Percentiles rank a stretch among this genome's conserved stretches.
Conservation (phyloP, 2,113 vertebrate species). For the Blennius ocellaris region DNA sequence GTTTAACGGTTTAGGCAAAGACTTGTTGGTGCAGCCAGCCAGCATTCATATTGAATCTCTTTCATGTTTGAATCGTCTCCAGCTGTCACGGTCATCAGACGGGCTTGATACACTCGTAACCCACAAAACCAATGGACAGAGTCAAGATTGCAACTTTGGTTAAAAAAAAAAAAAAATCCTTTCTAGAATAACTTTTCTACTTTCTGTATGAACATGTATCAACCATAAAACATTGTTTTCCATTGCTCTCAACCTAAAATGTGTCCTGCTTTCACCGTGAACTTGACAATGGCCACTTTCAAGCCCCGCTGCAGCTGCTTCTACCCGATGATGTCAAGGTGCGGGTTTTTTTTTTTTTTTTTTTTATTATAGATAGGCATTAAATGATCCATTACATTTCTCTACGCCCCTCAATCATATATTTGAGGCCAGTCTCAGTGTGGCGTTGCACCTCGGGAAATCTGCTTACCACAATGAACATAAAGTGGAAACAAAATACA, state of each 20-base stretch:
- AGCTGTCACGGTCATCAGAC: background rate
- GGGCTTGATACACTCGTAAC: background rate
- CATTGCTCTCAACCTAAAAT: background rate
- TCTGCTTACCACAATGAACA: background rate
- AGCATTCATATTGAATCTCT: background rate
- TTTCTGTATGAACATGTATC: slow-evolving; percentile 13
- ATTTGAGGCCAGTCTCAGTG: background rate
- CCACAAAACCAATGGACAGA: too few relatives aligned
- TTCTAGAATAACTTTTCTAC: slow-evolving; percentile 13
- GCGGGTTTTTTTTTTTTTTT: slow-evolving; percentile 2
- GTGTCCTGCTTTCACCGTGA: background rate
- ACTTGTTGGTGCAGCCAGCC: background rate
- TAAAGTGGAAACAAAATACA: background rate
- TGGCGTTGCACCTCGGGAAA: background rate
- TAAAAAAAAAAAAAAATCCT: background rate
- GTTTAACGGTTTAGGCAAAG: background rate
- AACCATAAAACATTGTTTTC: background rate
- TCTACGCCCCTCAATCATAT: too few relatives aligned
- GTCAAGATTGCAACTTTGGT: background rate
- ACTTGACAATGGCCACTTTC: background rate
- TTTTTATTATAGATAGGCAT: too few relatives aligned
- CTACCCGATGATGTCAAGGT: slow-evolving; percentile 1
- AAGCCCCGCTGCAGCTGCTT: slow-evolving; percentile 3
- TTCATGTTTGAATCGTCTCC: background rate
- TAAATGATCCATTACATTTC: too few relatives aligned